phyloP scores from a whole-genome alignment of 2,113 vertebrate genomes.

The Sylvietta virens region DNA sequence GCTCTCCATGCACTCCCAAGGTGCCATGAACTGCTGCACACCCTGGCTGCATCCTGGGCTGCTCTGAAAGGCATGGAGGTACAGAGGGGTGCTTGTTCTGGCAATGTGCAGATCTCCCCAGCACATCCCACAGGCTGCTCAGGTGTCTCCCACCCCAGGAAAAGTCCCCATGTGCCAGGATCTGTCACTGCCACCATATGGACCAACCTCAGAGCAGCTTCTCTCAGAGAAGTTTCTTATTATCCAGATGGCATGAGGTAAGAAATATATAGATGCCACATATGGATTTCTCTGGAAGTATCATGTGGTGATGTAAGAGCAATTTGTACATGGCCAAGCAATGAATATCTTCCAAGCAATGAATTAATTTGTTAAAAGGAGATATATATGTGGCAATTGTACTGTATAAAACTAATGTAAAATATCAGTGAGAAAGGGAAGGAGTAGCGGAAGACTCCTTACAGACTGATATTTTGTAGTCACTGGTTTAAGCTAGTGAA shows the following conservation, averaged over 20 bases:
- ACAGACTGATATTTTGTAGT: neutral
- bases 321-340: neutral
- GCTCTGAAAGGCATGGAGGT: neutral
- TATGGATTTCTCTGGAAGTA: neutral
- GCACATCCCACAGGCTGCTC: neutral
- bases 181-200: neutral
- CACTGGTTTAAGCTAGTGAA: neutral
- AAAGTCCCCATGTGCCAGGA: neutral
- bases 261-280: neutral
- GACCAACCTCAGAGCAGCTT: neutral
- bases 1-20: neutral
- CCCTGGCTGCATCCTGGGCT: neutral
- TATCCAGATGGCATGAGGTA: neutral
- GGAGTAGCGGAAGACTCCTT: neutral
- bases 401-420: neutral
- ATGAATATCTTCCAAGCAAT: neutral
- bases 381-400: neutral
- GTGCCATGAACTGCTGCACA: fast-evolving
- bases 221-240: neutral
- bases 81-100: neutral
- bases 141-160: neutral
- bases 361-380: neutral
- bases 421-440: neutral
- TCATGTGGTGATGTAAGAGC: neutral
- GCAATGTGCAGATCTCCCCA: neutral